phyloP scores from a whole-genome alignment of 2,113 vertebrate genomes.

The Sylvietta virens region DNA sequence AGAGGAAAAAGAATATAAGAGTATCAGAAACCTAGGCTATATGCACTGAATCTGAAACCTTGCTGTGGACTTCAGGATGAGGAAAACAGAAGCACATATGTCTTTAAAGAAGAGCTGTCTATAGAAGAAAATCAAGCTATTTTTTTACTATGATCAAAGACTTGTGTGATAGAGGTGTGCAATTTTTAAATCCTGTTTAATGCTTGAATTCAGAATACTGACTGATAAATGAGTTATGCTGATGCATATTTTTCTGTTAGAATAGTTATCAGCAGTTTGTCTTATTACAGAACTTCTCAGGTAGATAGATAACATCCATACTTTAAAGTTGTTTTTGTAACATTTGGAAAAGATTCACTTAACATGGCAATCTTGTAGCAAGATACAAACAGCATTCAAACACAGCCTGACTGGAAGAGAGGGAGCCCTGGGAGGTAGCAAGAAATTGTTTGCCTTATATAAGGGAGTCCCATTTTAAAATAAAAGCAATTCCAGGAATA shows the following conservation, averaged over 20 bases:
- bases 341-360: neutral
- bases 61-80: neutral
- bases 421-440: neutral
- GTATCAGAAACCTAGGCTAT: neutral
- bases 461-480: neutral
- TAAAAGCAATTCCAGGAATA: neutral
- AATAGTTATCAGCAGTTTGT: neutral
- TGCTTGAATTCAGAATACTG: constrained; percentile 31
- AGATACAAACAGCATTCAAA: neutral
- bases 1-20: neutral
- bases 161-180: neutral
- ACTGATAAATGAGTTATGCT: neutral
- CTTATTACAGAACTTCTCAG: constrained; percentile 18
- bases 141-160: neutral
- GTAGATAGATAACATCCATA: neutral
- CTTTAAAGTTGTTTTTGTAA: neutral
- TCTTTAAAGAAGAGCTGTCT: neutral
- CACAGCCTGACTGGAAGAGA: neutral
- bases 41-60: neutral
- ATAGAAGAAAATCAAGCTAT: neutral
- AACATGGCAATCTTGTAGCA: neutral
- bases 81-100: neutral
- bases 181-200: constrained; percentile 20
- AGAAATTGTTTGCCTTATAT: neutral
- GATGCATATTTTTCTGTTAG: constrained; percentile 18